Base-by-base conservation (phyloP, 2,888 invertebrate species). In the Gandaritis pyraliata region DNA sequence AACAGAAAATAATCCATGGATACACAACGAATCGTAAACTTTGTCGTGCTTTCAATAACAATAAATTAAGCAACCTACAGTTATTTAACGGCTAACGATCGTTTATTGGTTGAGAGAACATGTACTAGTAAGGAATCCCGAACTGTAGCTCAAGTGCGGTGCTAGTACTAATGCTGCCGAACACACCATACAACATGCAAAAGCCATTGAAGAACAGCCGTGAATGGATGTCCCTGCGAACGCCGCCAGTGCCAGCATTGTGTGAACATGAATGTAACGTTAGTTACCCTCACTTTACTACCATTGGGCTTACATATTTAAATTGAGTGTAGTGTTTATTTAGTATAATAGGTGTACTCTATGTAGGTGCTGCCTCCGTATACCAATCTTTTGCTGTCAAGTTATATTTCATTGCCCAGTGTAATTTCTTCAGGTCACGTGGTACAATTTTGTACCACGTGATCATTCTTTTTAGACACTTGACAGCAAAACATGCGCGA, bases 181-280 rank as follows among this genome's bases (percentile, higher is more conserved):
- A 61, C 66, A 71, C 75, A 76, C 77, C 81, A 79, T 83, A 81
- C 80, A 82, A 87, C 88, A 85, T 83, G 85, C 83, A 85, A 87
- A 86, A 83, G 82, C 85, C 82, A 86, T 86, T 83, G 80, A 81
- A 82, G 71, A 78, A 77, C 73, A 69, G 66, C 66, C 72, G 76
- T 79, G 80, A 82, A 85, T 82, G 78, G 78, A 75, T 78, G 78
- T 82, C 71, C 68, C 72, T 72, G 64, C 68, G 69, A 75, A 72
- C 72, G 73, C 69, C 69, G 73, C 65, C 75, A 73, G 65, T 50
- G 61, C 68, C 58, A 49, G 59, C 72, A 78, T 80, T 81, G 81
- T 81, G 69, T 59, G 74, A 73, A 77, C 74, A 73, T 72, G 74
- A 71, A 75, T 75, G 73, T 74, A 69, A 74, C 75, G 76, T 75